Evolutionary conservation across 2,888 invertebrate species (phyloP), one percentile per base, ranked within the genome.

Genomic region (Xanthia icteritia): DNA sequence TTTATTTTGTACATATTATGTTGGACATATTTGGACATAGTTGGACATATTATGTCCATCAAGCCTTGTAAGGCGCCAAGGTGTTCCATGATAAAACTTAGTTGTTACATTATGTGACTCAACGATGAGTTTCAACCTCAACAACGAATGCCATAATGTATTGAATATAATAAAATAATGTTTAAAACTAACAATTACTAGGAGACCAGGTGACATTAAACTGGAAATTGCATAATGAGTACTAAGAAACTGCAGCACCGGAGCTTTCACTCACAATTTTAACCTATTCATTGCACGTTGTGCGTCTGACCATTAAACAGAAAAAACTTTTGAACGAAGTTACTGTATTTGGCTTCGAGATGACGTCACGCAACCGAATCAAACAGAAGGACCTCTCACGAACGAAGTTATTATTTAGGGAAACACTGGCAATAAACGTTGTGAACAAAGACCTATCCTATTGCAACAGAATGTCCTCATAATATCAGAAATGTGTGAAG

Each of bases 211-310:
- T 89, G 76, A 79, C 60, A 81, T 77, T 81, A 71, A 72, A 79
- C 72, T 85, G 74, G 85, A 76, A 72, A 81, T 87, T 89, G 81
- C 81, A 89, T 79, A 82, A 89, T 66, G 66, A 75, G 60, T 77
- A 71, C 64, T 74, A 78, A 81, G 86, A 86, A 84, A 88, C 81
- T 86, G 70, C 81, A 73, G 73, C 73, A 67, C 31, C 54, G n/a
- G 60, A 86, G 85, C 88, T 89, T 88, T 88, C 88, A 73, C 88
- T 77, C 65, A 79, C 77, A 82, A 75, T 63, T 67, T 79, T 42
- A 73, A 87, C 69, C 71, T 73, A 84, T 79, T 79, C 86, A 84
- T 66, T 74, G 71, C 81, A 79, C 81, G 85, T 78, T 76, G 86
- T 70, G 69, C 60, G 71, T 42, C 63, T 67, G 66, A 65, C 73